These are phyloP conservation scores for Cloeon dipterum DNA, from an alignment of 2,888 invertebrate species.

Conservation along the genomic window DNA sequence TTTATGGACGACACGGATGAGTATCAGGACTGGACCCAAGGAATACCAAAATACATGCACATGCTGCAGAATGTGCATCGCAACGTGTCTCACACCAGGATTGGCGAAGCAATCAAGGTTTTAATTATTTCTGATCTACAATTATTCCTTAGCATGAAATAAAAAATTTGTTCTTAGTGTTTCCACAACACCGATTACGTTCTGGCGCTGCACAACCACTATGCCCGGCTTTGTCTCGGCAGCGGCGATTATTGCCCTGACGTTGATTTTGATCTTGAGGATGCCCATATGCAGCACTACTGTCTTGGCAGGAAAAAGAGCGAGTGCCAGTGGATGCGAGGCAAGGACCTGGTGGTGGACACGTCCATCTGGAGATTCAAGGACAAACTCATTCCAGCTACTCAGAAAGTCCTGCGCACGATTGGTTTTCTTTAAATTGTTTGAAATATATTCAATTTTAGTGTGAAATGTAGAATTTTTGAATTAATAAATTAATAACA, in stretches of 20 bases:
- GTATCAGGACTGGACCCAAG: conserved; percentile 7
- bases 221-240: conserved; percentile 71
- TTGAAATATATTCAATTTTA: too few relatives aligned
- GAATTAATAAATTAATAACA: too few relatives aligned
- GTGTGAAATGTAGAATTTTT: too few relatives aligned
- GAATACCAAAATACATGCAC: conserved; percentile 14
- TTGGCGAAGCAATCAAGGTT: conserved; percentile 75
- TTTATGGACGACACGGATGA: too few relatives aligned
- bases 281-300: conserved; percentile 86
- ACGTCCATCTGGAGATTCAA: conserved; percentile 75
- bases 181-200: conserved; percentile 80
- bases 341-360: conserved; percentile 53
- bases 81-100: conserved; percentile 22
- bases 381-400: conserved; percentile 43
- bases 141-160: too few relatives aligned
- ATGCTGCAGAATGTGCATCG: conserved; percentile 17
- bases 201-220: conserved; percentile 76
- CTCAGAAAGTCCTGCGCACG: conserved; percentile 40
- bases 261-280: conserved; percentile 56
- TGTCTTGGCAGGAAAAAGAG: conserved; percentile 74
- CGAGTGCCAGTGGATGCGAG: conserved; percentile 56
- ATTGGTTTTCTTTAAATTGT: conserved; percentile 58
- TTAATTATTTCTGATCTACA: too few relatives aligned
- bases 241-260: conserved; percentile 68
- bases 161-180: too few relatives aligned